Evolutionary conservation across 1,140 invertebrate genomes (phyloP).

Genomic region (Drosophila sucinea): DNA sequence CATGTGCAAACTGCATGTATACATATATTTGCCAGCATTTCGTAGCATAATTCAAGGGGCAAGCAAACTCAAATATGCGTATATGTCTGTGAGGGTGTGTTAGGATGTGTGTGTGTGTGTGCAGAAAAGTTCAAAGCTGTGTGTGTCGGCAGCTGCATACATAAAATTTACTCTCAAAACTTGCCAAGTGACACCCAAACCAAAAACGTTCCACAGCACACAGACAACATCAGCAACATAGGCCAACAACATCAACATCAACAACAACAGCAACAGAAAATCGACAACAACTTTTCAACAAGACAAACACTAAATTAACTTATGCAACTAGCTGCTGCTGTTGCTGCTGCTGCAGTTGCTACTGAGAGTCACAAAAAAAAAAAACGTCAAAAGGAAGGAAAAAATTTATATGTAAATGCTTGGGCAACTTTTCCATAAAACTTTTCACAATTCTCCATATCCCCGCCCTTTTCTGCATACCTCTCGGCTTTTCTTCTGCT

Average conservation of each 20-base stretch:
- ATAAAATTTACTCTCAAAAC: slow-evolving; percentile 60
- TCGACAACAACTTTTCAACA: slow-evolving; percentile 41
- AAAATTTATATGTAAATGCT: slow-evolving; percentile 66
- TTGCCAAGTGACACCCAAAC: slow-evolving; percentile 52
- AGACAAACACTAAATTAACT: slow-evolving; percentile 79
- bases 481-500: slow-evolving; percentile 36
- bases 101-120: slow-evolving; percentile 2
- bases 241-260: slow-evolving; percentile 5
- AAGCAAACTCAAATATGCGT: slow-evolving; percentile 7
- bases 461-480: not conserved
- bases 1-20: not conserved
- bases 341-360: slow-evolving; percentile 2
- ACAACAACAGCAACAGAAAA: slow-evolving; percentile 22
- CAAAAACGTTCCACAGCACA: slow-evolving; percentile 23
- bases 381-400: slow-evolving; percentile 14
- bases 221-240: slow-evolving; percentile 21
- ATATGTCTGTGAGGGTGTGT: slow-evolving; percentile 10
- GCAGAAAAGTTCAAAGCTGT: slow-evolving; percentile 48
- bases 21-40: slow-evolving; percentile 23
- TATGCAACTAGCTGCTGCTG: slow-evolving; percentile 64
- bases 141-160: slow-evolving; percentile 67
- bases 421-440: slow-evolving; percentile 48
- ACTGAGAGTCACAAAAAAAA: slow-evolving; percentile 15
- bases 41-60: slow-evolving; percentile 47
- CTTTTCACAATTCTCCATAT: slow-evolving; percentile 17